Evolutionary conservation across 2,888 invertebrate species (phyloP).

Genomic region (Amphipoea oculea): DNA sequence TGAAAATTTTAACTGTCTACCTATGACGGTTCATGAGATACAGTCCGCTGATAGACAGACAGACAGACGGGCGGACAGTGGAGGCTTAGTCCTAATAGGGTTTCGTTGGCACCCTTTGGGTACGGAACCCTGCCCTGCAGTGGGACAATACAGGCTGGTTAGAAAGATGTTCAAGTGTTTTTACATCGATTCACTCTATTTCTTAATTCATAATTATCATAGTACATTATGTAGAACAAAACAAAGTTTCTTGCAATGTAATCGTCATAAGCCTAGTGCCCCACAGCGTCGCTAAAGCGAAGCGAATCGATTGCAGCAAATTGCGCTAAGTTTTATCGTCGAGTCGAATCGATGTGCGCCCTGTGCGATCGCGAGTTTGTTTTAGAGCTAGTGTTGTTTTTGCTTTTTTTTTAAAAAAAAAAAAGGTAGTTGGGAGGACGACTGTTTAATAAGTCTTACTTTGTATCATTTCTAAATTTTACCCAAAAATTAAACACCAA

Average conservation of each 20-base stretch:
- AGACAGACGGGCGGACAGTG: no score
- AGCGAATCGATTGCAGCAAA: slow-evolving; percentile 79
- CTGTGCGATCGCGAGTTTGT: slow-evolving; percentile 58
- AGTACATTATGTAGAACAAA: slow-evolving; percentile 14
- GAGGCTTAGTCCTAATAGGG: no score
- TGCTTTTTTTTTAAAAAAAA: no score
- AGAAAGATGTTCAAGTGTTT: not conserved
- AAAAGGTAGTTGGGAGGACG: not conserved
- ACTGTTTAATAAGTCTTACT: not conserved
- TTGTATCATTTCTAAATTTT: not conserved
- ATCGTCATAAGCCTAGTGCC: slow-evolving; percentile 65
- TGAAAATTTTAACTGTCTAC: no score
- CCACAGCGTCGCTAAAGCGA: slow-evolving; percentile 71
- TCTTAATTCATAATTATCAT: not conserved
- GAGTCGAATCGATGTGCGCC: slow-evolving; percentile 73
- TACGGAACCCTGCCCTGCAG: not conserved
- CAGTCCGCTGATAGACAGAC: no score
- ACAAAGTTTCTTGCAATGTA: slow-evolving; percentile 27
- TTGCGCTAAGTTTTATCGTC: slow-evolving; percentile 77
- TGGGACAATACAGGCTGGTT: not conserved
- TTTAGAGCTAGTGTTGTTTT: slow-evolving; percentile 11
- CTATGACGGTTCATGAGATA: no score
- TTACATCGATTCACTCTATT: not conserved
- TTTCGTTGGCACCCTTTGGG: no score
- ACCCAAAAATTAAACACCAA: no score